A percentile compares a stretch with the other conserved stretches of the same genome.
Evolutionary conservation across 2,888 invertebrate species (phyloP).

Genomic region (Trilocha varians): DNA sequence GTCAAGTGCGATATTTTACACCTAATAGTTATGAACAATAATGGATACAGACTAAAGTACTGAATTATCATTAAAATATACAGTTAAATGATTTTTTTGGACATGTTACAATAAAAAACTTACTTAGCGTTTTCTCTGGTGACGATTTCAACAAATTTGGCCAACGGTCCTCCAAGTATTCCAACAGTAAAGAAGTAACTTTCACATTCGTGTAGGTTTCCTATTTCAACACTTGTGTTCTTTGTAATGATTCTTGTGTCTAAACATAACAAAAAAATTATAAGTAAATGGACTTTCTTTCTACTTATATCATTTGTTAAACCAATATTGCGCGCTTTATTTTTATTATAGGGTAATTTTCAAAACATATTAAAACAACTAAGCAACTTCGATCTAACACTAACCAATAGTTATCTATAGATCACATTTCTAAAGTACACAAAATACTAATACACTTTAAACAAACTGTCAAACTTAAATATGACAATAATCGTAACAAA

Average conservation of each 20-base stretch:
- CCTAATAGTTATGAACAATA: no score
- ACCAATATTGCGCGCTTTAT: no score
- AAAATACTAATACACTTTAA: no score
- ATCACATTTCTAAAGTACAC: no score
- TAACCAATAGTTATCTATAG: no score
- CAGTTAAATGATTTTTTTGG: no score
- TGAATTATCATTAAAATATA: no score
- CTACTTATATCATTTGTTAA: not conserved
- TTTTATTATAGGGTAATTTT: no score
- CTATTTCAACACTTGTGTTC: conserved; percentile 70
- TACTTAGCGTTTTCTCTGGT: conserved; percentile 76
- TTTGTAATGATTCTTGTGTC: conserved; percentile 41
- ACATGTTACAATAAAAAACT: conserved; percentile 13
- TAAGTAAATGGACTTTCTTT: not conserved
- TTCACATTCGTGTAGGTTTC: conserved; percentile 80
- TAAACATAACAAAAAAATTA: conserved; percentile 11
- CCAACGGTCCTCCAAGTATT: conserved; percentile 78
- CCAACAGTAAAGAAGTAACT: conserved; percentile 82
- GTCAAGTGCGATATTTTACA: no score
- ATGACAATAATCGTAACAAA: not conserved
- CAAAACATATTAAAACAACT: no score
- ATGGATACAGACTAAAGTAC: no score
- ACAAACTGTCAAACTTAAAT: not conserved
- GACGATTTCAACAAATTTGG: conserved; percentile 59
- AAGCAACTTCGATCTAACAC: no score